Conservation (phyloP, 2,797 vertebrate species). For the Pelobates cultripes region DNA sequence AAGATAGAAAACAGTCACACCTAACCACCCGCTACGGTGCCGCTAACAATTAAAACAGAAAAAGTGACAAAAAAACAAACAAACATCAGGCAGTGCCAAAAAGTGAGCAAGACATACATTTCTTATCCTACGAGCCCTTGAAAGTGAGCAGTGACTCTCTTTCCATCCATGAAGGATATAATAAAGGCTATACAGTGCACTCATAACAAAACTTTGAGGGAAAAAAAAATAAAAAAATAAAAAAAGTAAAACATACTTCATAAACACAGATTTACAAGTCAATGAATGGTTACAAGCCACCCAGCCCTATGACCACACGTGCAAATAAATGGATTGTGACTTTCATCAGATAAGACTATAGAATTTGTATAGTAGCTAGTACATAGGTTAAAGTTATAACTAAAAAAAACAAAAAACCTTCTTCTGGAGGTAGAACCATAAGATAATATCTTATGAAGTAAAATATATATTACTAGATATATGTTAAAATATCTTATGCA, state of each 20-base stretch:
- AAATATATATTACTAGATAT: too few species aligned
- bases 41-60: neutral
- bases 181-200: neutral
- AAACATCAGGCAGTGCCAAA: neutral
- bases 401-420: too few species aligned
- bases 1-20: neutral
- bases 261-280: neutral
- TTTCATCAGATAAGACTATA: neutral
- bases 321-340: neutral
- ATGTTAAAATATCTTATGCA: too few species aligned
- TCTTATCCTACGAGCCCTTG: neutral
- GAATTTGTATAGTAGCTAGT: neutral
- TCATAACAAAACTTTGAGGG: neutral
- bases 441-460: too few species aligned
- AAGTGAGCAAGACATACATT: neutral
- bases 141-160: too few species aligned
- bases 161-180: too few species aligned
- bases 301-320: neutral
- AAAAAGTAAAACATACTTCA: too few species aligned
- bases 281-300: neutral
- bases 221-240: neutral
- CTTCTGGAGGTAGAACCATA: too few species aligned
- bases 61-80: neutral
- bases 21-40: neutral
- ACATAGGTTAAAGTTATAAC: too few species aligned